Evolutionary conservation across 2,113 vertebrate species (phyloP).

Genomic region (Procavia capensis): DNA sequence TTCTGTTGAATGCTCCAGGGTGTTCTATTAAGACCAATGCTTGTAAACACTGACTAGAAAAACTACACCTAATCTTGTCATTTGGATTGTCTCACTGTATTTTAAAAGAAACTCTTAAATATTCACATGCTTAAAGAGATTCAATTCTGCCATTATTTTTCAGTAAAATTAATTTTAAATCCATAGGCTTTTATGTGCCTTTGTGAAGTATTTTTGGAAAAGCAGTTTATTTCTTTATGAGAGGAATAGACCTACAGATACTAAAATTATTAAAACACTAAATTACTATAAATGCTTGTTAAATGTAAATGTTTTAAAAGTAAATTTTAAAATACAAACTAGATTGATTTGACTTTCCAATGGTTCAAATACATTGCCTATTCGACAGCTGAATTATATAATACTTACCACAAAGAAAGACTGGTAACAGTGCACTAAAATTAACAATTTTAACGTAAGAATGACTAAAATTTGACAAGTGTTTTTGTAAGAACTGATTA

Average conservation of each 20-base stretch:
- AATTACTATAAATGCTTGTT: neutral
- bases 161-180: conserved; percentile 25
- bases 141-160: conserved; percentile 10
- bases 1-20: conserved; percentile 50
- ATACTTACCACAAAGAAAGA: neutral
- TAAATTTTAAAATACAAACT: conserved; percentile 23
- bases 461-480: conserved; percentile 10
- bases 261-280: neutral
- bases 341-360: neutral
- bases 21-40: conserved; percentile 50
- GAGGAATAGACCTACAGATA: conserved; percentile 8
- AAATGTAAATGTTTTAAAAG: conserved; percentile 36
- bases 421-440: neutral
- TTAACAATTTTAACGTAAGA: conserved; percentile 30
- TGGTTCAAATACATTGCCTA: neutral
- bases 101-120: neutral
- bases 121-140: neutral
- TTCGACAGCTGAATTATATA: neutral
- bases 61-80: conserved; percentile 45
- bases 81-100: neutral
- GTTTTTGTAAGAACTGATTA: neutral
- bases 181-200: neutral
- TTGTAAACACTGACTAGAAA: conserved; percentile 45
- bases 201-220: conserved; percentile 42
- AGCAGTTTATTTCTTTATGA: conserved; percentile 34